phyloP scores from a whole-genome alignment of 2,888 invertebrate species.

The Orthosia incerta region DNA sequence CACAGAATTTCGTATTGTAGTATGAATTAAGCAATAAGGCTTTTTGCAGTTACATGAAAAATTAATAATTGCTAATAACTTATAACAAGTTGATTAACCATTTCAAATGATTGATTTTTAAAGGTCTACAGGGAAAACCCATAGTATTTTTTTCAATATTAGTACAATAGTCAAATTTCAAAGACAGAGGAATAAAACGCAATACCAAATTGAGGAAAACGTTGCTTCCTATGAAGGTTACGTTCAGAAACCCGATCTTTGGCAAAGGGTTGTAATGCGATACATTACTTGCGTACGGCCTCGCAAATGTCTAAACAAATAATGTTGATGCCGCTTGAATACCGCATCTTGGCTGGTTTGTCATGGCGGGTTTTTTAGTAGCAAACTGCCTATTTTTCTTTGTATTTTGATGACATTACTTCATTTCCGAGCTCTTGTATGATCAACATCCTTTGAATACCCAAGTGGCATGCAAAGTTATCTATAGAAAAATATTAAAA shows the following conservation, averaged over 20 bases:
- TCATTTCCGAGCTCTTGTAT: not conserved
- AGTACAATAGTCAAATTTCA: not conserved
- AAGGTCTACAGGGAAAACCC: not conserved
- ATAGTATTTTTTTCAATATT: not conserved
- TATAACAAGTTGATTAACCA: too few relatives aligned
- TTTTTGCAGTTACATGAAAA: too few relatives aligned
- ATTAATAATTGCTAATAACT: too few relatives aligned
- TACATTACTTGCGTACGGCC: constrained; percentile 28
- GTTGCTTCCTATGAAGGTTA: constrained; percentile 6
- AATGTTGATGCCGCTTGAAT: constrained; percentile 19
- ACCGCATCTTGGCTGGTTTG: constrained; percentile 2
- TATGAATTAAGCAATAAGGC: too few relatives aligned
- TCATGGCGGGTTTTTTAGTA: not conserved
- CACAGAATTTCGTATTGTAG: too few relatives aligned
- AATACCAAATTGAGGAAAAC: constrained; percentile 8
- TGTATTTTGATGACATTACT: not conserved
- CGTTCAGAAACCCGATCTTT: constrained; percentile 19
- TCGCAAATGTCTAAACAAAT: constrained; percentile 48
- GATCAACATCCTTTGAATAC: not conserved
- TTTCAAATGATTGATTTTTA: too few relatives aligned
- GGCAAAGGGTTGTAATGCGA: constrained; percentile 40
- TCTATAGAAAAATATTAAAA: too few relatives aligned
- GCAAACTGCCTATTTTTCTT: not conserved
- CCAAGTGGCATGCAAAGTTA: not conserved
- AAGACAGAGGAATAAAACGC: not conserved